These are phyloP conservation scores for Cremastobaeus sp. DNA, from an alignment of 2,888 invertebrate species.

Conservation along the genomic window DNA sequence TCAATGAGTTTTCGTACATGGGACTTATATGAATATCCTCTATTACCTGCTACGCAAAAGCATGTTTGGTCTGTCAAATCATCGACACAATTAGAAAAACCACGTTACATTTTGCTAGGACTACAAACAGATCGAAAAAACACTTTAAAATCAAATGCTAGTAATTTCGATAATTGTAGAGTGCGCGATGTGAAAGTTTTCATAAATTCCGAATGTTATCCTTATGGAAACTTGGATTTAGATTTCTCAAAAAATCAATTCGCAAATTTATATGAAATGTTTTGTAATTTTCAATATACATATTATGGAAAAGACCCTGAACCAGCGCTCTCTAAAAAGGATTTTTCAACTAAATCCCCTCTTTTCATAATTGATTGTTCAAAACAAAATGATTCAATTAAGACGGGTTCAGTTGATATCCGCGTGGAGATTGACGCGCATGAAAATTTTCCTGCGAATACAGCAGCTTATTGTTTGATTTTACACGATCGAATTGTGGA, in stretches of 20 bases:
- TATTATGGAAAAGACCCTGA: conserved; percentile 13
- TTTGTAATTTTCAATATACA: conserved; percentile 27
- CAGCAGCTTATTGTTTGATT: conserved; percentile 16
- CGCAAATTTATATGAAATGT: conserved; percentile 31
- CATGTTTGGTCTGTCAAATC: conserved; percentile 58
- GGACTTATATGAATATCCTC: conserved; percentile 1
- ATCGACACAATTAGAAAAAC: conserved; percentile 57
- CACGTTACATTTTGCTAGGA: conserved; percentile 44
- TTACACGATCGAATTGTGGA: conserved; percentile 22
- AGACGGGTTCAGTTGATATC: conserved; percentile 22
- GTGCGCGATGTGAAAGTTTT: background rate
- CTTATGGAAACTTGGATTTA: conserved; percentile 7
- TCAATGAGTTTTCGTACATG: conserved; percentile 3
- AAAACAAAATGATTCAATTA: conserved; percentile 21
- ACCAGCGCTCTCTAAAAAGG: background rate
- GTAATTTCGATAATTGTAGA: conserved; percentile 2
- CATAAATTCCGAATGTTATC: conserved; percentile 5
- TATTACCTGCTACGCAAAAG: background rate
- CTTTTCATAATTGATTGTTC: conserved; percentile 25
- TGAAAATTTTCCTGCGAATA: conserved; percentile 16
- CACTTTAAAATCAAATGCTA: conserved; percentile 44
- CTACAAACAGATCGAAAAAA: conserved; percentile 67
- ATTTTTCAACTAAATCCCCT: conserved; percentile 15
- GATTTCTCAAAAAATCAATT: conserved; percentile 27
- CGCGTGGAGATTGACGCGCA: conserved; percentile 18